phyloP scores from a whole-genome alignment of 2,113 vertebrate species.

The Austrofundulus limnaeus region DNA sequence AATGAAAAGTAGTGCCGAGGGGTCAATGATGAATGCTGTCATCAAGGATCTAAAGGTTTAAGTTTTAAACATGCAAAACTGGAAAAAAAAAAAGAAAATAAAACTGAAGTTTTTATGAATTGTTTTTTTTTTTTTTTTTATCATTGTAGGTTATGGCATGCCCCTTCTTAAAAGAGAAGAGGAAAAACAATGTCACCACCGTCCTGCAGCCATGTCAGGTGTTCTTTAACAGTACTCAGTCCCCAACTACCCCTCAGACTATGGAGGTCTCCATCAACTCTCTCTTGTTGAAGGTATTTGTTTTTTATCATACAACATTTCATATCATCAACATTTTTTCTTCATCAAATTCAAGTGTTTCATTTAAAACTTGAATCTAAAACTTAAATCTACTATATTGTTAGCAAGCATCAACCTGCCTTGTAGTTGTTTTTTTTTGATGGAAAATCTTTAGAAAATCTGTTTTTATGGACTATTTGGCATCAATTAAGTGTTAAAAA shows the following conservation, averaged over 20 bases:
- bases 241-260: conserved; percentile 77
- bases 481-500: no score
- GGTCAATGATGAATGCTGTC: conserved; percentile 82
- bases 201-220: conserved; percentile 93
- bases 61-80: background rate
- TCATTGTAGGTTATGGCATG: conserved; percentile 83
- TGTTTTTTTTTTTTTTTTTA: background rate
- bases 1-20: conserved; percentile 80
- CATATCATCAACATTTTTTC: background rate
- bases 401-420: background rate
- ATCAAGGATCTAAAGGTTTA: conserved; percentile 87
- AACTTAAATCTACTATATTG: background rate
- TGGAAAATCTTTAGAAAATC: no score
- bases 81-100: background rate
- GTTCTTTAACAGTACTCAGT: conserved; percentile 83
- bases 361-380: no score
- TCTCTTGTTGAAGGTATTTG: conserved; percentile 86
- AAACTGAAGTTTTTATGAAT: background rate
- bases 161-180: conserved; percentile 87
- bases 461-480: no score
- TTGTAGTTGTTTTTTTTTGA: no score
- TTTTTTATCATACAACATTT: conserved; percentile 2
- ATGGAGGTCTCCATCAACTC: conserved; percentile 86
- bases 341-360: background rate
- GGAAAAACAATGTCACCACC: conserved; percentile 86